These are phyloP conservation scores for Mugil cephalus DNA, from an alignment of 2,113 vertebrate genomes.

Conservation along the genomic window DNA sequence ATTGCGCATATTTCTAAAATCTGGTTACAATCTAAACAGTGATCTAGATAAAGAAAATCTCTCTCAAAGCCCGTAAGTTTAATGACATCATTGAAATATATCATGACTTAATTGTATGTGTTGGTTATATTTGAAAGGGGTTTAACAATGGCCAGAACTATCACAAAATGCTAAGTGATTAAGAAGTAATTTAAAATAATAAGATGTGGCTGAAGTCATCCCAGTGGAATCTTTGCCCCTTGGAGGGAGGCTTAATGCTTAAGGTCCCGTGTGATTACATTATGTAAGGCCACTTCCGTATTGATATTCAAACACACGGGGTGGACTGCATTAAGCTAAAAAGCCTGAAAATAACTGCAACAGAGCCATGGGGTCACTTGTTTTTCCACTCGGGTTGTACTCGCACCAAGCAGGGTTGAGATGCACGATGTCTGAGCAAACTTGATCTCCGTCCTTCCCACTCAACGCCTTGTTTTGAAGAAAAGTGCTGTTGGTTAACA, in stretches of 20 bases:
- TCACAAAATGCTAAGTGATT: background rate
- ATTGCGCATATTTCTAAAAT: background rate
- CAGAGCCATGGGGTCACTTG: background rate
- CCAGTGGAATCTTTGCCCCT: background rate
- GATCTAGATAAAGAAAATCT: background rate
- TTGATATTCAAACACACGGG: background rate
- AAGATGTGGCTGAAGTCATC: background rate
- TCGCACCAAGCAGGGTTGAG: no score
- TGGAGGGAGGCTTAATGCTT: background rate
- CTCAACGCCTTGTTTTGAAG: no score
- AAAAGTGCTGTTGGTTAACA: no score
- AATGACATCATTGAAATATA: background rate
- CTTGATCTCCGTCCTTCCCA: no score
- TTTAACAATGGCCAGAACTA: no score
- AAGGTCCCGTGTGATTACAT: background rate
- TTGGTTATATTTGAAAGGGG: background rate
- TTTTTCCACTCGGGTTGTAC: background rate
- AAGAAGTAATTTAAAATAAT: background rate
- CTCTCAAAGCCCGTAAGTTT: background rate
- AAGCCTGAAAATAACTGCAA: background rate
- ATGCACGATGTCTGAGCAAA: no score
- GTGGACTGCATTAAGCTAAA: conserved; percentile 1
- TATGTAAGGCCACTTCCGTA: background rate
- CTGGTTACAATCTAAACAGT: conserved; percentile 18
- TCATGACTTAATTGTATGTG: no score